Base-by-base conservation (phyloP, 2,888 invertebrate species). In the Rhagophthalmus giganteus region DNA sequence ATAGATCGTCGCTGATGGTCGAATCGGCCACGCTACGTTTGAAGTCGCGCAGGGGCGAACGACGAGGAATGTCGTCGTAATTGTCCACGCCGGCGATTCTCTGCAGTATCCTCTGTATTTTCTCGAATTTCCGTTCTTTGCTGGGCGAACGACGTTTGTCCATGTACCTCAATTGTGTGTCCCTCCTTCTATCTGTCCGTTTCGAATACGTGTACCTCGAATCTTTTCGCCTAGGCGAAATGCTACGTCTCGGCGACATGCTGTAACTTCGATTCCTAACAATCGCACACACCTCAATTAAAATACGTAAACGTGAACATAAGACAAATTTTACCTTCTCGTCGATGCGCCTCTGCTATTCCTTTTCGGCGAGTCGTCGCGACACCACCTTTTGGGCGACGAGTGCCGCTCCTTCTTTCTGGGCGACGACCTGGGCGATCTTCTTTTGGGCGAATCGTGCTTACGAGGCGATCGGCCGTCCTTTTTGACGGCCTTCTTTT, bases 1-100 rank as follows among this genome's bases (percentile, higher is more conserved):
- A 64, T 34, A 78, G 69, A 54, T 79, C 79, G 61, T 79, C 79
- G 57, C 77, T 78, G 41, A 79, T 79, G 2, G 80, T 80, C 2
- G 79, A 79, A 65, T 80, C 80, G 1, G 79, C 78, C 2, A 79
- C 68, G 56, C 78, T 78, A 0, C 69, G 65, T 49, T 75, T 75
- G 34, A 74, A 66, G n/a, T 72, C 72, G 28, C 68, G 74, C 45
- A 72, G 64, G 10, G 72, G 76, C 16, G 71, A 75, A 42, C 68
- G 64, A 10, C 65, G 47, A 0, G 70, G 69, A 1, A 69, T 66
- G 32, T 45, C 51, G 11, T 44, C 49, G 25, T 55, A 51, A 11
- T 57, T 54, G 13, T 41, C 39, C 2, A 61, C 32, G n/a, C 54
- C 55, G 9, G 60, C 57, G 3, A 59, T 47, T 45, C 54, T 60